phyloP scores from a whole-genome alignment of 2,888 invertebrate species.

The Polydrusus tereticollis region DNA sequence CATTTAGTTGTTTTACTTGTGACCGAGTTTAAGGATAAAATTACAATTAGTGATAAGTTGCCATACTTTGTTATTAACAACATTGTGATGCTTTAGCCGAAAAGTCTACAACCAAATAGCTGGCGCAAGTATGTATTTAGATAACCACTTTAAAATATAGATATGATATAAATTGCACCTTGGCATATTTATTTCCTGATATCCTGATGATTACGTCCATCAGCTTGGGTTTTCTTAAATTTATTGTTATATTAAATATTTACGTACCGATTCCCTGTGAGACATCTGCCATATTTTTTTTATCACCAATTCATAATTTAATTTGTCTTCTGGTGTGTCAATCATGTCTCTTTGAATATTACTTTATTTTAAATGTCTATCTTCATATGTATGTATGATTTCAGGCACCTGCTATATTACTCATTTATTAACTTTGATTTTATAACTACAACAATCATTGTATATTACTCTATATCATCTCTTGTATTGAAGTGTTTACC shows the following conservation, averaged over 20 bases:
- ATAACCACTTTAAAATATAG: neutral
- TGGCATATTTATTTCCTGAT: neutral
- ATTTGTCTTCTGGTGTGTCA: too few relatives aligned
- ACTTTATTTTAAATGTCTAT: too few relatives aligned
- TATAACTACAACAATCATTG: too few relatives aligned
- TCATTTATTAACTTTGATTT: too few relatives aligned
- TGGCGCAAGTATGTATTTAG: neutral
- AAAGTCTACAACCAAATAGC: neutral
- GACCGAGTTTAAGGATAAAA: neutral
- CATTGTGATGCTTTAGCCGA: neutral
- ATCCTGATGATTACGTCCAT: neutral
- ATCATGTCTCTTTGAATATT: too few relatives aligned
- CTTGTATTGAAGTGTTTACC: too few relatives aligned
- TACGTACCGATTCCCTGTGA: neutral
- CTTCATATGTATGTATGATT: too few relatives aligned
- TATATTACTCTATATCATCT: too few relatives aligned
- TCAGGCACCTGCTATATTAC: too few relatives aligned
- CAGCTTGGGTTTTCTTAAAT: neutral
- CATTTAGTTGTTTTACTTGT: conserved; percentile 29
- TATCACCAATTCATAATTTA: too few relatives aligned
- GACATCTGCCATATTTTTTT: too few relatives aligned
- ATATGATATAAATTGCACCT: neutral
- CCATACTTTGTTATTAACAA: neutral
- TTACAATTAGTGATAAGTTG: neutral
- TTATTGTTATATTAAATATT: neutral